Evolutionary conservation across 2,888 invertebrate genomes (phyloP).

Genomic region (Aquatica leii): DNA sequence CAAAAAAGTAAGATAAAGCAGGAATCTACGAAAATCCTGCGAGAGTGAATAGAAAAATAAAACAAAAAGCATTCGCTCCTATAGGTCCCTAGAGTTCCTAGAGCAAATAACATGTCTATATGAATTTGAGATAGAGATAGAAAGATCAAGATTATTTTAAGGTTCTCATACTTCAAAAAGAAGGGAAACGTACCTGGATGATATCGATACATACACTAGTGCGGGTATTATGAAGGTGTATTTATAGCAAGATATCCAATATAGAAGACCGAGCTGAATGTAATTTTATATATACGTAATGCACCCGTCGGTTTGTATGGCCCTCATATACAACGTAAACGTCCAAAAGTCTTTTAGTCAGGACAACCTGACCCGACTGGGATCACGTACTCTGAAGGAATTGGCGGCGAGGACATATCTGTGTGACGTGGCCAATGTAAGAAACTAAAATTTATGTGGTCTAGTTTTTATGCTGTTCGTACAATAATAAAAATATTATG

Average conservation of each 20-base stretch:
- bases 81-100: slow-evolving; percentile 52
- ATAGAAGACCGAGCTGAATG: slow-evolving; percentile 48
- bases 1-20: slow-evolving; percentile 26
- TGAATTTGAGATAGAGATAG: slow-evolving; percentile 37
- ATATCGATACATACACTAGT: slow-evolving; percentile 47
- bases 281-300: slow-evolving; percentile 55
- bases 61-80: slow-evolving; percentile 51
- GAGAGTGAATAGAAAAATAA: slow-evolving; percentile 57
- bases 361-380: slow-evolving; percentile 48
- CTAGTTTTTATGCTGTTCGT: slow-evolving; percentile 47
- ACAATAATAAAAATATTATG: slow-evolving; percentile 43
- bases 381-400: slow-evolving; percentile 55
- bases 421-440: slow-evolving; percentile 56
- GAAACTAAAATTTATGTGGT: slow-evolving; percentile 56
- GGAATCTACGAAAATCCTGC: slow-evolving; percentile 50
- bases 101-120: slow-evolving; percentile 48
- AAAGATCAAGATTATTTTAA: slow-evolving; percentile 44
- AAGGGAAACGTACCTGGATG: slow-evolving; percentile 45
- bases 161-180: slow-evolving; percentile 51
- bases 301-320: slow-evolving; percentile 51
- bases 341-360: slow-evolving; percentile 53
- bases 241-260: slow-evolving; percentile 47
- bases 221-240: slow-evolving; percentile 33
- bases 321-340: slow-evolving; percentile 56
- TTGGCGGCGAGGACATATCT: slow-evolving; percentile 54